Conservation (phyloP, 2,113 vertebrate genomes). For the Alouatta palliata region DNA sequence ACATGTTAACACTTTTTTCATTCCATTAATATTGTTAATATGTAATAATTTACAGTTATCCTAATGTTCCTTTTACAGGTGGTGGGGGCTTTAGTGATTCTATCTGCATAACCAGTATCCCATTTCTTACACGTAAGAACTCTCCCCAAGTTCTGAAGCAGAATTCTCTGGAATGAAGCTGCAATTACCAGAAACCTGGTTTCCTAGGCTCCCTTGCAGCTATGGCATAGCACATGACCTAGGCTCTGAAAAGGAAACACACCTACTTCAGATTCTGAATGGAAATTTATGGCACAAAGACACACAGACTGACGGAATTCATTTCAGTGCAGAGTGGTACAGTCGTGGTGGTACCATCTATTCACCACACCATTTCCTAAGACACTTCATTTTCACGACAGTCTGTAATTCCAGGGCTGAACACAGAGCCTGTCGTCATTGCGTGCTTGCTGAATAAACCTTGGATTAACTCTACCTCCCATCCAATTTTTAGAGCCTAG, state of each 20-base stretch:
- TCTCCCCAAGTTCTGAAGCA: neutral
- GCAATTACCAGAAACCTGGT: neutral
- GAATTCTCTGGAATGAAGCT: neutral
- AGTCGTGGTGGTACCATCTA: rapidly evolving
- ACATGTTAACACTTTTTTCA: no score
- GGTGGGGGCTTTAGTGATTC: neutral
- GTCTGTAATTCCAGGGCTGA: neutral
- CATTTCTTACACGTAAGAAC: neutral
- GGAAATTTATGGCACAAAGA: neutral
- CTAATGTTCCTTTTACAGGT: neutral
- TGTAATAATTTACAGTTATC: neutral
- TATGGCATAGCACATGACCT: neutral
- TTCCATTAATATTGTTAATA: no score
- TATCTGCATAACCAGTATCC: neutral
- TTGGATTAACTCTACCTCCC: neutral
- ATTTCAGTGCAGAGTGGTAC: neutral
- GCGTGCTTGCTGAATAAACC: neutral
- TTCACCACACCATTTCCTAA: neutral
- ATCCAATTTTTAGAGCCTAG: neutral
- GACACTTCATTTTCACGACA: neutral
- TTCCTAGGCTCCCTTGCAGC: neutral
- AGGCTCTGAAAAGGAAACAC: neutral
- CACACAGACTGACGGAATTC: neutral
- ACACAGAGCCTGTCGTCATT: neutral
- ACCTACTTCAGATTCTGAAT: neutral